Evolutionary conservation across 2,888 invertebrate species (phyloP).

Genomic region (Agelastica alni): DNA sequence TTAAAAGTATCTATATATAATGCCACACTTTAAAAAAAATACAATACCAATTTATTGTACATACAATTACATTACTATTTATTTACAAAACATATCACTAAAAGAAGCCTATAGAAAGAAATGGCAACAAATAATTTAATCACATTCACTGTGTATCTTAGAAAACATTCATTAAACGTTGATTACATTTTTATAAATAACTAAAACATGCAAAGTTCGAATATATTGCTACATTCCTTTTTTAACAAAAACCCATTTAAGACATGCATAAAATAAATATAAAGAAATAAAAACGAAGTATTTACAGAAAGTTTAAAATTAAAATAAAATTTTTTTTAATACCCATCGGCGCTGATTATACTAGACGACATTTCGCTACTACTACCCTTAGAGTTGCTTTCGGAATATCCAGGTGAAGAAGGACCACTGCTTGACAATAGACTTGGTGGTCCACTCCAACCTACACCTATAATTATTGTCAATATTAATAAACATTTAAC

Average conservation of each 20-base stretch:
- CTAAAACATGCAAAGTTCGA: no score
- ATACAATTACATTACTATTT: no score
- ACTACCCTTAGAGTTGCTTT: conserved; percentile 64
- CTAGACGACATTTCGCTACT: conserved; percentile 66
- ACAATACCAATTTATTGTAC: no score
- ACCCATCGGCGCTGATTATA: conserved; percentile 68
- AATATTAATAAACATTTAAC: conserved; percentile 1
- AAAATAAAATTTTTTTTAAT: conserved; percentile 39
- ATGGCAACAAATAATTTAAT: no score
- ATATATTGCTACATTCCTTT: neutral
- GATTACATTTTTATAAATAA: no score
- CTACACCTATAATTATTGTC: conserved; percentile 53
- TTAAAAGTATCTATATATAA: no score
- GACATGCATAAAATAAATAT: conserved; percentile 26
- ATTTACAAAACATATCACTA: neutral
- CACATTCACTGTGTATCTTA: no score
- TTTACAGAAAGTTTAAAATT: conserved; percentile 15
- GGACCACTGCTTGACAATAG: conserved; percentile 80
- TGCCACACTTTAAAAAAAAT: no score
- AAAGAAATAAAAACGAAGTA: conserved; percentile 18
- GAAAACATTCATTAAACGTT: no score
- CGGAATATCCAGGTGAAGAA: conserved; percentile 74
- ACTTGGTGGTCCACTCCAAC: conserved; percentile 87
- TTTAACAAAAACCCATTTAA: conserved; percentile 4
- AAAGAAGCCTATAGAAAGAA: neutral